Evolutionary conservation across 2,888 invertebrate species (phyloP), one percentile per base, ranked within the genome.

Genomic region (Neoitamus cyanurus): DNA sequence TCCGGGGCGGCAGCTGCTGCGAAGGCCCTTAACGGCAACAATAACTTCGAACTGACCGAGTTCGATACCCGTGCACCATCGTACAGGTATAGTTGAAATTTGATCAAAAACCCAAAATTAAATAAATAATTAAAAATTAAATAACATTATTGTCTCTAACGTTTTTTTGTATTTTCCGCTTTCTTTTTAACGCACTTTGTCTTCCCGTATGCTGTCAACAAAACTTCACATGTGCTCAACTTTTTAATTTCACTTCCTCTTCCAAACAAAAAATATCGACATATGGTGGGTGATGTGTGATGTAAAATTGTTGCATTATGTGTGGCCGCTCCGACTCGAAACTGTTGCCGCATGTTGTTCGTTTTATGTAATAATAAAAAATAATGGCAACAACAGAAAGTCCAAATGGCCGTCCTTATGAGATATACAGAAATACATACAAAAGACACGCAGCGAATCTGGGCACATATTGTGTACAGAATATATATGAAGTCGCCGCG

Each of bases 1-100:
- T 88, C 83, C 87, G 89, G 87, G 87, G 89, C 88, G 85, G 89
- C 88, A 87, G 89, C 87, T 88, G 90, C 88, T 73, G 94, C 94
- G 86, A 94, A 94, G 90, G 94, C 94, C 13, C 91, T 92, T 85
- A 95, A 95, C 91, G 95, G 95, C 82, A 95, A 95, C 91, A 95
- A 95, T 91, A 95, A 95, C 89, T 95, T 95, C 91, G 96, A 96
- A 90, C 93, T 95, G 93, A 93, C 95, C 78, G 96, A 96, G 91
- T 93, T 95, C 88, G 94, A 93, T 89, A 86, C 87, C 72, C 86
- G 87, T 84, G 86, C 86, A 84, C 87, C 88, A 86, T 87, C 87
- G 46, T 88, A 87, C 87, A 88, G 88, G 88, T 88, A 87, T 30
- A 13, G 73, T 73, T 68, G 42, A 68, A 82, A 69, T 69, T 36